Evolutionary conservation across 2,888 invertebrate species (phyloP), one percentile per base, ranked within the genome.

Genomic region (Onthophagus sagittarius): DNA sequence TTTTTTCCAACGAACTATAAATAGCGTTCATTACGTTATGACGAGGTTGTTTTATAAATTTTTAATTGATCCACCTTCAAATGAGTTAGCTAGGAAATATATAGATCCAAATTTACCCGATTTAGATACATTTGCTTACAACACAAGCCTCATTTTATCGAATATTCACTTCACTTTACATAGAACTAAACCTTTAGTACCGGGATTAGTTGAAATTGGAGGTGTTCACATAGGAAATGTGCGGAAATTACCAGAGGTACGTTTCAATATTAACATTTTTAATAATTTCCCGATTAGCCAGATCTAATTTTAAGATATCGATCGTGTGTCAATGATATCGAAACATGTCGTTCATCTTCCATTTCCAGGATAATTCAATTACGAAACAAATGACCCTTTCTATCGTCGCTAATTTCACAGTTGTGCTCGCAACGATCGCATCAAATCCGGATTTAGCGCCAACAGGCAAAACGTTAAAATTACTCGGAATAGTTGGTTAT

Each of bases 121-220:
- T 6, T 71, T 87, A 71, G 81, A 81, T 5, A 84, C 86, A 13
- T 78, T 88, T 11, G 84, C 84, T 0, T 83, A 83, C 65, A 87
- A 88, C 75, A 82, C 85, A 0, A 88, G 87, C 79, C 81, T 87
- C 14, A 76, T 88, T 62, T 79, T 89, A 5, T 81, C 86, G 13
- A 88, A 89, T 77, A 85, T 86, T 0, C 86, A 88, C 77, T 81
- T 84, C 74, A 83, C 83, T 32, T 78, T 87, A 63, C 87, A 86
- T 74, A 84, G 85, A 7, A 85, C 87, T 6, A 82, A 84, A 76
- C 86, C 87, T 0, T 75, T 85, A 15, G 85, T 86, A 23, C 88
- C 89, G 0, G 84, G 84, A 14, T 80, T 88, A 14, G 83, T 88
- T 0, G 88, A 89, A 82, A 85, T 89, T 2, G 88, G 87, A 33